Conservation (phyloP, 1,140 invertebrate genomes). For the Anthonomus grandis region DNA sequence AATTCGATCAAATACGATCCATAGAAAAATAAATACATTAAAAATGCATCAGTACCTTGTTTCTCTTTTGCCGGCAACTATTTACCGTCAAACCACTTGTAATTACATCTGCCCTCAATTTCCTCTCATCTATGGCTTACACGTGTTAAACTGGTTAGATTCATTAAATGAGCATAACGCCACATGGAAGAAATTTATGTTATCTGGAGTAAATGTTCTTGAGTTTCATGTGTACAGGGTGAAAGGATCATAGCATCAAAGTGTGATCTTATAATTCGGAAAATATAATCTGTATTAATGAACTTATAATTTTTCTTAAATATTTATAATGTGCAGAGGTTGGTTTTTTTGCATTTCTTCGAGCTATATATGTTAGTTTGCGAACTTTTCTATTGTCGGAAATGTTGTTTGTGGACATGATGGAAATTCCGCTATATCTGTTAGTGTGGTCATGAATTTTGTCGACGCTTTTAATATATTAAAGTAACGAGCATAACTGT, state of each 20-base stretch:
- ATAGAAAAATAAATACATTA: too few relatives aligned
- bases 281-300: constrained; percentile 30
- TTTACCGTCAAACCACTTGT: constrained; percentile 26
- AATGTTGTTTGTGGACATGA: too few relatives aligned
- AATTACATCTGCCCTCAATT: constrained; percentile 23
- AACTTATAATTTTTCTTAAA: constrained; percentile 3
- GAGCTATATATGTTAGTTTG: too few relatives aligned
- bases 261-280: constrained; percentile 34
- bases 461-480: too few relatives aligned
- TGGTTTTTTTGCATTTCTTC: neutral
- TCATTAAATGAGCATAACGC: too few relatives aligned
- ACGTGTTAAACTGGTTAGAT: constrained; percentile 26
- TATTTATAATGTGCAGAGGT: too few relatives aligned
- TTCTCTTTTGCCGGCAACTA: constrained; percentile 23
- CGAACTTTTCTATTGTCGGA: too few relatives aligned
- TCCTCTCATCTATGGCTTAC: too few relatives aligned
- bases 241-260: constrained; percentile 38
- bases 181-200: constrained; percentile 37
- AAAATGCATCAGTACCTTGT: too few relatives aligned
- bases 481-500: constrained; percentile 33
- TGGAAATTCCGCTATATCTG: neutral
- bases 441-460: too few relatives aligned
- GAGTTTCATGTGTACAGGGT: constrained; percentile 39
- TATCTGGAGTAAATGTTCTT: constrained; percentile 37
- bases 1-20: too few relatives aligned